Evolutionary conservation across 2,113 vertebrate species (phyloP), one percentile per base, ranked within the genome.

Genomic region (Burhinus oedicnemus): DNA sequence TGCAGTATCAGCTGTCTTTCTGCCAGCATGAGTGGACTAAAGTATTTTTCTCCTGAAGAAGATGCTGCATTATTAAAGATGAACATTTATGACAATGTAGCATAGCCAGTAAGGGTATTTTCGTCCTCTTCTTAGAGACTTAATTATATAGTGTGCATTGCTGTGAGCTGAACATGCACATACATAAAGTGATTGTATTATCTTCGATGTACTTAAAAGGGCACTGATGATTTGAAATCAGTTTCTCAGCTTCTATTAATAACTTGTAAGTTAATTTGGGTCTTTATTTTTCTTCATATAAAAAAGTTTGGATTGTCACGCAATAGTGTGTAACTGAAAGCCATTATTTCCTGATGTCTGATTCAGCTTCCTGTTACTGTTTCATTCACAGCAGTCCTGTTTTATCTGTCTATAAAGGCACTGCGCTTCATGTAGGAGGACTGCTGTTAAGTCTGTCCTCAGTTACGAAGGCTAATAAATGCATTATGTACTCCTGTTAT

Each of bases 361-460:
- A 83, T 84, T 92, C 88, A 83, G 65, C 83, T 70, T 80, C 64
- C 83, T 62, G 66, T 69, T 45, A 3, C 60, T 60, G 34, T 38
- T 83, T 68, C 85, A 55, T 83, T 92, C 94, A 58, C 69, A 47
- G 83, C 76, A 71, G 44, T 27, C 57, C 64, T 51, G 57, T 42
- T 89, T 60, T 77, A 22, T 70, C 86, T 83, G 66, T 49, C 72
- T 88, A 70, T 83, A 47, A 83, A 62, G 83, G 64, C 58, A 55
- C 88, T 69, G 11, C 26, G 3, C n/a, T 15, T 57, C 76, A 30
- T 38, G 92, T 58, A 27, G 94, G 90, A 93, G 95, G 92, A n/a
- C 79, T 88, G 92, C 92, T 89, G 77, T 55, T 44, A 44, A 51
- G 77, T 45, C 83, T 95, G 76, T 75, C 69, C 92, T 93, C 83